phyloP scores from a whole-genome alignment of 2,797 vertebrate genomes.

The Threskiornis aethiopicus region DNA sequence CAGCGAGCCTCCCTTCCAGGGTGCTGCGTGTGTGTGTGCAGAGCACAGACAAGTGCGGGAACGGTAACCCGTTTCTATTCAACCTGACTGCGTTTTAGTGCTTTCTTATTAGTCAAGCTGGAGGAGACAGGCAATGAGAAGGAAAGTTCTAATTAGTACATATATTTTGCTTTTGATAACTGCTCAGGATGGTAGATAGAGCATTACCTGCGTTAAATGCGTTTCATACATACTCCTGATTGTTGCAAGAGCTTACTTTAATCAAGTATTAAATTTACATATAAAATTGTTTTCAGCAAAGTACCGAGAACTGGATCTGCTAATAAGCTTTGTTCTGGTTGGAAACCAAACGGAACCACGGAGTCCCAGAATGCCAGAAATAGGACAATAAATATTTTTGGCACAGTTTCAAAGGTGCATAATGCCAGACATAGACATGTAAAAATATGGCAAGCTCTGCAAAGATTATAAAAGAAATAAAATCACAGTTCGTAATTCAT shows the following conservation, averaged over 20 bases:
- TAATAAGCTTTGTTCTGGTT: conserved; percentile 69
- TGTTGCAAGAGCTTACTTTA: conserved; percentile 52
- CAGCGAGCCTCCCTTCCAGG: neutral
- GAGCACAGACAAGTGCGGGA: neutral
- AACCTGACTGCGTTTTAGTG: conserved; percentile 24
- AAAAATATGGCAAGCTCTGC: conserved; percentile 78
- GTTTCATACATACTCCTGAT: conserved; percentile 17
- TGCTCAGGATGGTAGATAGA: conserved; percentile 31
- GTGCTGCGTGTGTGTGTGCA: fast-evolving
- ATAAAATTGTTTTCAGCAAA: conserved; percentile 56
- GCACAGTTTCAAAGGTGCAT: conserved; percentile 78
- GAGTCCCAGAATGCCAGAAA: conserved; percentile 71
- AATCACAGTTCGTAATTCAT: conserved; percentile 82
- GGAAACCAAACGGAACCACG: conserved; percentile 66
- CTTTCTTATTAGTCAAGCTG: conserved; percentile 41
- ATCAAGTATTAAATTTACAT: conserved; percentile 63
- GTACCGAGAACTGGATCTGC: conserved; percentile 60
- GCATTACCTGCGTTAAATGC: conserved; percentile 19
- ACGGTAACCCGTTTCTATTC: neutral
- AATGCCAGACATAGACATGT: conserved; percentile 80
- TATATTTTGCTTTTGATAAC: conserved; percentile 61
- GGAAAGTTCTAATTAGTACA: conserved; percentile 58
- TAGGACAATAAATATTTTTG: conserved; percentile 80
- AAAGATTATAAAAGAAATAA: conserved; percentile 83
- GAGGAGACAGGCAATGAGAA: conserved; percentile 58